Conservation (phyloP, 2,113 vertebrate genomes). For the Epinephelus fuscoguttatus region DNA sequence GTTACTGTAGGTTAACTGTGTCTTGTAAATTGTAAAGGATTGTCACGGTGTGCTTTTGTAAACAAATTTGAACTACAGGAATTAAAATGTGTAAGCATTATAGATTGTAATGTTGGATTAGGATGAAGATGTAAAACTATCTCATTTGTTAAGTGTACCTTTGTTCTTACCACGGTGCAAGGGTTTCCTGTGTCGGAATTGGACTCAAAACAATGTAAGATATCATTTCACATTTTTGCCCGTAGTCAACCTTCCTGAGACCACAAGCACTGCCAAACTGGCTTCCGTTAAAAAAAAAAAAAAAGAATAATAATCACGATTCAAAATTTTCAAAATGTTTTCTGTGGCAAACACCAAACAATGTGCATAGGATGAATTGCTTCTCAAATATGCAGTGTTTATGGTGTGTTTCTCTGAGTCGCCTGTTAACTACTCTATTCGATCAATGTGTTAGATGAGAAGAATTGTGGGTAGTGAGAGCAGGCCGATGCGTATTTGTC, state of each 20-base stretch:
- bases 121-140: conserved; percentile 62
- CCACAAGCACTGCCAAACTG: conserved; percentile 75
- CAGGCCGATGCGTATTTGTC: conserved; percentile 70
- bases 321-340: conserved; percentile 45
- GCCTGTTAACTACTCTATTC: conserved; percentile 56
- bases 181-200: conserved; percentile 60
- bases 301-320: conserved; percentile 5
- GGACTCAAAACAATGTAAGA: conserved; percentile 59
- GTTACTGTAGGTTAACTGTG: conserved; percentile 83
- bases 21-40: conserved; percentile 79
- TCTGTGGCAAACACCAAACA: conserved; percentile 74
- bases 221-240: conserved; percentile 52
- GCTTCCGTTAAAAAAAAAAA: conserved; percentile 52
- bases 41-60: conserved; percentile 78
- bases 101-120: conserved; percentile 72
- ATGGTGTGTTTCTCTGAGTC: conserved; percentile 66
- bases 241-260: conserved; percentile 52
- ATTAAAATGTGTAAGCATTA: conserved; percentile 70
- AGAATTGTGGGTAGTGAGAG: conserved; percentile 60
- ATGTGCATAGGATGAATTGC: conserved; percentile 56
- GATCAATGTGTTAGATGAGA: conserved; percentile 69
- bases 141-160: conserved; percentile 71
- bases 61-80: conserved; percentile 78
- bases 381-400: conserved; percentile 72
- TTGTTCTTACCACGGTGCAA: conserved; percentile 52